phyloP scores from a whole-genome alignment of 2,797 vertebrate genomes.

The Pyrocephalus nanus region DNA sequence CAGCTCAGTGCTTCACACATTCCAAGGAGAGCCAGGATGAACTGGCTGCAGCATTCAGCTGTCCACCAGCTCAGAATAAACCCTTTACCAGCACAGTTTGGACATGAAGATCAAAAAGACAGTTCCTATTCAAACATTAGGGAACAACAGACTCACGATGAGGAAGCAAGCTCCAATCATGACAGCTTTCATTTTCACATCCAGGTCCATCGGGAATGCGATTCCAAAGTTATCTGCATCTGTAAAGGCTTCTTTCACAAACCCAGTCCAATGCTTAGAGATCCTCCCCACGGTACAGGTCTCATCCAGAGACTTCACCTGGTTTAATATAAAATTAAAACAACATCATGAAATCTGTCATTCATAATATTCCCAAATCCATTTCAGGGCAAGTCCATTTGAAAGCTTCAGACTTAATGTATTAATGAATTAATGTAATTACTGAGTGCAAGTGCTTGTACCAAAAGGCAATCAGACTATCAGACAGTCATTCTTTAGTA shows the following conservation, averaged over 20 bases:
- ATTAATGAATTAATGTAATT: not conserved
- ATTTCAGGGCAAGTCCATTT: not conserved
- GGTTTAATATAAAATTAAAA: not conserved
- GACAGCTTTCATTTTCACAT: constrained; percentile 84
- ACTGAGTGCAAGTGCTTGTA: not conserved
- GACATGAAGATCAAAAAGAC: not conserved
- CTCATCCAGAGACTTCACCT: constrained; percentile 78
- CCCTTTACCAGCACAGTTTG: not conserved
- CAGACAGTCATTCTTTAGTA: not conserved
- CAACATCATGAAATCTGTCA: not conserved
- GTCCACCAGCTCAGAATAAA: not conserved
- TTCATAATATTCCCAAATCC: not conserved
- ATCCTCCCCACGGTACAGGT: constrained; percentile 73
- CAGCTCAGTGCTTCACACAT: not conserved
- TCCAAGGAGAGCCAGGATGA: not conserved
- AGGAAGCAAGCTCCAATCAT: constrained; percentile 85
- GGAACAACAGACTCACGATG: constrained; percentile 75
- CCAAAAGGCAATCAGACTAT: not conserved
- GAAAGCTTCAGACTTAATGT: not conserved
- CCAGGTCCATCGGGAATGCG: constrained; percentile 80
- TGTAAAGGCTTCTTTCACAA: constrained; percentile 74
- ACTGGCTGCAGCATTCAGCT: not conserved
- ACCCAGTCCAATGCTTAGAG: constrained; percentile 81
- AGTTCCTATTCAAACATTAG: not conserved
- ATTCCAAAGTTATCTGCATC: constrained; percentile 82